Evolutionary conservation across 2,113 vertebrate species (phyloP), one percentile per base, ranked within the genome.

Genomic region (Podiceps cristatus): DNA sequence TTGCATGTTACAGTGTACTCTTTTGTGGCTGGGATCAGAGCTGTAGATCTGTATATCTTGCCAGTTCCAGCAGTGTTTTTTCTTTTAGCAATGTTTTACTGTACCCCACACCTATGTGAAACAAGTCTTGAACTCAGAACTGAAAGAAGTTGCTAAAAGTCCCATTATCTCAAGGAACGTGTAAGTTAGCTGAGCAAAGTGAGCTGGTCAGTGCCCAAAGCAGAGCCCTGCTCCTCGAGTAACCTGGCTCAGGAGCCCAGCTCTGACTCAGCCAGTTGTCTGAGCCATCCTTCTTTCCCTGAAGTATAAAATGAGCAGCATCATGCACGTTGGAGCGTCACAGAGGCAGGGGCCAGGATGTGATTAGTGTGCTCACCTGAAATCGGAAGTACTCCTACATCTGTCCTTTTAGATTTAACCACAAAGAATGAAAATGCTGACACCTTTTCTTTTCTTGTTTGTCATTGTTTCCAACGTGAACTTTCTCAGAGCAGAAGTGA

Each of bases 281-380:
- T 2, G 1, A 76, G n/a, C 31, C 6, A 0, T 2, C 0, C 24
- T 62, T 18, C 64, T 67, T 82, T 19, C 42, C 60, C 16, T n/a
- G 1, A 42, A 28, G 7, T 5, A 4, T 7, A 25, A 72, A 10
- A 1, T 42, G 27, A 37, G 64, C 13, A 35, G 42, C 28, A 66
- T 19, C 18, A 3, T 4, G 13, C 3, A 5, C 22, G 0, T 18
- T 31, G 47, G 7, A 58, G 62, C 18, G 58, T 25, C 71, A 12
- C 45, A 23, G 60, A 27, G 27, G 24, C 10, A 4, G 24, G 60
- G 23, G 13, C 44, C 10, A 7, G 40, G 40, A 5, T 47, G 35
- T 4, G 7, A 6, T 7, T 24, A 24, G 6, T 37, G 71, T 11
- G 27, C 56, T 52, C 35, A 17, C 4, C 47, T 45, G 49, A 25